Evolutionary conservation across 2,797 vertebrate genomes (phyloP).

Genomic region (Dipus sagitta): DNA sequence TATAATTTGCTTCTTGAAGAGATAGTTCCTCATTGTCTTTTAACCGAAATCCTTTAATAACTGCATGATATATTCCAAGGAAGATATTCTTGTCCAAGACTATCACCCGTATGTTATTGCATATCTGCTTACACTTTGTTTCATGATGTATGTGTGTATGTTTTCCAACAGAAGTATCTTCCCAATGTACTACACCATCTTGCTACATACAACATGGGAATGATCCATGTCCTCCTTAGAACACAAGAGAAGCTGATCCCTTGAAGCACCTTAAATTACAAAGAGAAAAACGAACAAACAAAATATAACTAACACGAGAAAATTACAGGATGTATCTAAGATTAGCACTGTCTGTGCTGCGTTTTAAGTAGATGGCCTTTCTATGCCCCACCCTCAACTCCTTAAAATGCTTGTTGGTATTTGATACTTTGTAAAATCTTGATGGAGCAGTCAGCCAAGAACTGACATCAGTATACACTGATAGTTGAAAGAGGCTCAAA

Average conservation of each 20-base stretch:
- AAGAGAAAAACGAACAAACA: not conserved
- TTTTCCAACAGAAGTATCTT: not conserved
- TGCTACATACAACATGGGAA: not conserved
- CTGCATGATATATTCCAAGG: not conserved
- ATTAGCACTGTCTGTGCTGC: not conserved
- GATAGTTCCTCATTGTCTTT: not conserved
- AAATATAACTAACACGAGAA: not conserved
- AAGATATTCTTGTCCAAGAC: not conserved
- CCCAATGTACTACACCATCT: not conserved
- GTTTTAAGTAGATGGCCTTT: not conserved
- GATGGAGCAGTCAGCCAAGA: not conserved
- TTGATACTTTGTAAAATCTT: not conserved
- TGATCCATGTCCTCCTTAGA: not conserved
- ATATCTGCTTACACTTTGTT: not conserved
- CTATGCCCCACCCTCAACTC: not conserved
- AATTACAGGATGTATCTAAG: not conserved
- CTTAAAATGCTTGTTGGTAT: not conserved
- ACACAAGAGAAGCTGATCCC: not conserved
- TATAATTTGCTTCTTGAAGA: conserved; percentile 24
- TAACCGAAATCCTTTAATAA: not conserved
- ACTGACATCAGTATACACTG: not conserved
- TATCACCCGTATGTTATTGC: not conserved
- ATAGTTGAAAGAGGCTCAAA: conserved; percentile 30
- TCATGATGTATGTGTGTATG: not conserved
- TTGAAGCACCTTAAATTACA: not conserved